Evolutionary conservation across 2,888 invertebrate genomes (phyloP).

Genomic region (Ochlodes sylvanus): DNA sequence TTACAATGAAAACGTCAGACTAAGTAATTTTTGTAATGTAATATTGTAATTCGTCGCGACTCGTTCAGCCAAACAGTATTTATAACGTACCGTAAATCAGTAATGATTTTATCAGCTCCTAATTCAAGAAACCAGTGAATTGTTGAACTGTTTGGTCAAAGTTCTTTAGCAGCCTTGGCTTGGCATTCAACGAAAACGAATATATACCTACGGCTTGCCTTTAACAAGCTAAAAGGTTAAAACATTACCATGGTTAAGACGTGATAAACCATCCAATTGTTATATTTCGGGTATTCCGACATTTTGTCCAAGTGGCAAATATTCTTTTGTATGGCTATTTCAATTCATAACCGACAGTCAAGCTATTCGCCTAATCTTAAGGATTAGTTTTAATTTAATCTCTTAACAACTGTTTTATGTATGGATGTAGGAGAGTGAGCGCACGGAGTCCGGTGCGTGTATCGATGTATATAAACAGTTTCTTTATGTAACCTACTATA

Average conservation of each 20-base stretch:
- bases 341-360: too few species aligned
- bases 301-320: background rate
- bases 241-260: background rate
- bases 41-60: background rate
- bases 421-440: too few species aligned
- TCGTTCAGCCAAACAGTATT: background rate
- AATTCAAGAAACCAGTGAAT: background rate
- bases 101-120: background rate
- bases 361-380: too few species aligned
- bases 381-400: too few species aligned
- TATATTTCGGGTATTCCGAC: background rate
- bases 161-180: constrained; percentile 2
- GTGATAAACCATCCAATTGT: background rate
- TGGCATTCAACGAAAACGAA: background rate
- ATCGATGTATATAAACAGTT: too few species aligned
- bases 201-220: background rate
- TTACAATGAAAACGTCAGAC: background rate
- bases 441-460: too few species aligned
- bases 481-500: too few species aligned
- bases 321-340: background rate
- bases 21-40: background rate
- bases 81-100: background rate
- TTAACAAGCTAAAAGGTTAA: background rate
- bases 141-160: background rate
- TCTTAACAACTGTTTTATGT: too few species aligned